Evolutionary conservation across 2,113 vertebrate genomes (phyloP).

Genomic region (Trogon surrucura): DNA sequence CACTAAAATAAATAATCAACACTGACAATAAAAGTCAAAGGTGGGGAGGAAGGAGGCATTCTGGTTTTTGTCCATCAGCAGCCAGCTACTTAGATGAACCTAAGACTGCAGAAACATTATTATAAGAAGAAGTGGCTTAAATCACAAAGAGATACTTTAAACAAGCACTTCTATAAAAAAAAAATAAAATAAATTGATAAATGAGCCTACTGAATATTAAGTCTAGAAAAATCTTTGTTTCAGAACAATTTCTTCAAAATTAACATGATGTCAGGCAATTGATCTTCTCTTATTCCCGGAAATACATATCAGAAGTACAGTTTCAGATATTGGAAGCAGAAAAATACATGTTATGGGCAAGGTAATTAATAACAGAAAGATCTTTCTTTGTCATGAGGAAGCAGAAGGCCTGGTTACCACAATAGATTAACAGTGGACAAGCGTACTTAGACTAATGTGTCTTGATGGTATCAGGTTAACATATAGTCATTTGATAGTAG

Average conservation of each 20-base stretch:
- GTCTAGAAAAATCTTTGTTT: neutral
- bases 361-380: neutral
- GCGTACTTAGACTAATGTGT: neutral
- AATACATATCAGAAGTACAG: neutral
- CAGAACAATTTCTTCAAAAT: neutral
- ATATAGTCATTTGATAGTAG: neutral
- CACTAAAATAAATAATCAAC: slow-evolving; percentile 55
- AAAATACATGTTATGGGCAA: neutral
- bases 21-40: slow-evolving; percentile 62
- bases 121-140: neutral
- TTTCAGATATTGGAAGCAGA: neutral
- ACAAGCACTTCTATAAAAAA: neutral
- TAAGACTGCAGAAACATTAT: neutral
- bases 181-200: neutral
- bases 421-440: neutral
- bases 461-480: neutral
- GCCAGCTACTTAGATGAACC: neutral
- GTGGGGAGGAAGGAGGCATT: slow-evolving; percentile 36
- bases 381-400: neutral
- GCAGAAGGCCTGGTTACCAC: neutral
- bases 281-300: neutral
- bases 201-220: neutral
- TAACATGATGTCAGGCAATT: neutral
- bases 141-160: neutral
- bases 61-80: neutral